These are phyloP conservation scores for Camponotus fellah DNA, from an alignment of 2,888 invertebrate genomes.

Conservation along the genomic window DNA sequence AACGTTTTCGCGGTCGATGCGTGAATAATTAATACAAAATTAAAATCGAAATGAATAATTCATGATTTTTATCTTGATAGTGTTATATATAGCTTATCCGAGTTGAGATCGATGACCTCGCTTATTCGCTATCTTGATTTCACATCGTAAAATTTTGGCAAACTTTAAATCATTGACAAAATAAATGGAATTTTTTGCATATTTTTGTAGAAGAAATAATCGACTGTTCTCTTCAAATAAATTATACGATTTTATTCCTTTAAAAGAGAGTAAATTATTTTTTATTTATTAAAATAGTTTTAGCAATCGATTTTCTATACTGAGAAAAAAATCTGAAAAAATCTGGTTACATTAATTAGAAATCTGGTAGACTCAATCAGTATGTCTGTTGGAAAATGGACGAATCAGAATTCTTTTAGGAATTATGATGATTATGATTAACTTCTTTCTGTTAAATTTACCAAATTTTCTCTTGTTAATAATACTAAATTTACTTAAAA, in stretches of 20 bases:
- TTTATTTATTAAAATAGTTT: slow-evolving; percentile 1
- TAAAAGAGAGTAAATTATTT: neutral
- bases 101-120: slow-evolving; percentile 34
- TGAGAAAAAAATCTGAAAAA: too few species aligned
- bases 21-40: slow-evolving; percentile 34
- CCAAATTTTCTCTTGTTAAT: too few species aligned
- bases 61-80: slow-evolving; percentile 9
- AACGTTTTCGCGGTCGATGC: slow-evolving; percentile 2
- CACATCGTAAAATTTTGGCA: neutral
- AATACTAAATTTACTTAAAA: too few species aligned
- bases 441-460: too few species aligned
- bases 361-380: too few species aligned
- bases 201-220: neutral
- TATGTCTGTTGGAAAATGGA: too few species aligned
- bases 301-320: neutral
- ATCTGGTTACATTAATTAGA: too few species aligned
- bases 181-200: neutral
- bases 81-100: slow-evolving; percentile 19
- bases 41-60: slow-evolving; percentile 29
- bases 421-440: too few species aligned
- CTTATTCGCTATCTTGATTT: neutral
- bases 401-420: too few species aligned
- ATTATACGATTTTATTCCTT: neutral
- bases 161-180: neutral
- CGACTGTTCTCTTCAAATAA: neutral